Evolutionary conservation across 2,888 invertebrate species (phyloP).

Genomic region (Himalopsyche anomala): DNA sequence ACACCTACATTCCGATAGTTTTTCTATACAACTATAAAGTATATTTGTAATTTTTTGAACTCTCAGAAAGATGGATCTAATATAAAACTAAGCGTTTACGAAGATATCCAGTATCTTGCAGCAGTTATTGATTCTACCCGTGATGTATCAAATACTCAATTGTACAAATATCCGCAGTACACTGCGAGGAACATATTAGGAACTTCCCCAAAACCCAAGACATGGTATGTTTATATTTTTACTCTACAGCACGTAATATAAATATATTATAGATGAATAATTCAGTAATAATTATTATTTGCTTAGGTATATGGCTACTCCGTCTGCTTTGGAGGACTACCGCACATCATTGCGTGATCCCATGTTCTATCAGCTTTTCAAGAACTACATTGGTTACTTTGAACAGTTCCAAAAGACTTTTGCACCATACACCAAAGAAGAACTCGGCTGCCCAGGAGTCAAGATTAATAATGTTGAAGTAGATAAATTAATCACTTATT

Average conservation of each 20-base stretch:
- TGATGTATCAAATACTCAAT: conserved; percentile 78
- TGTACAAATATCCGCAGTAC: conserved; percentile 78
- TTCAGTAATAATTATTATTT: neutral
- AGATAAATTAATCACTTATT: conserved; percentile 82
- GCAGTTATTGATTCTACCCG: conserved; percentile 81
- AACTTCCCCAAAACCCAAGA: conserved; percentile 67
- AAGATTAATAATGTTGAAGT: conserved; percentile 80
- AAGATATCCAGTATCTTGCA: conserved; percentile 81
- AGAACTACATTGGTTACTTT: conserved; percentile 76
- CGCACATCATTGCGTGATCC: conserved; percentile 83
- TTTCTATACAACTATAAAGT: neutral
- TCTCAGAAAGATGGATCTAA: conserved; percentile 74
- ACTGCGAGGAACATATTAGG: conserved; percentile 76
- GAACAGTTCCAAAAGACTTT: conserved; percentile 78
- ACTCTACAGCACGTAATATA: no score
- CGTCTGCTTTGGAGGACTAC: conserved; percentile 81
- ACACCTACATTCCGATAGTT: neutral
- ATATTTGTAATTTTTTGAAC: neutral
- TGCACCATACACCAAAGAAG: conserved; percentile 79
- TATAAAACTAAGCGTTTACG: conserved; percentile 65
- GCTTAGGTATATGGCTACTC: conserved; percentile 73
- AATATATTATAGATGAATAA: neutral
- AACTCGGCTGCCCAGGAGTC: conserved; percentile 80
- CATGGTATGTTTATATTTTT: conserved; percentile 51
- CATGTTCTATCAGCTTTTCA: conserved; percentile 81